A percentile compares a stretch with the other conserved stretches of the same genome.
phyloP scores from a whole-genome alignment of 2,797 vertebrate species.

The Eulemur coronatus region DNA sequence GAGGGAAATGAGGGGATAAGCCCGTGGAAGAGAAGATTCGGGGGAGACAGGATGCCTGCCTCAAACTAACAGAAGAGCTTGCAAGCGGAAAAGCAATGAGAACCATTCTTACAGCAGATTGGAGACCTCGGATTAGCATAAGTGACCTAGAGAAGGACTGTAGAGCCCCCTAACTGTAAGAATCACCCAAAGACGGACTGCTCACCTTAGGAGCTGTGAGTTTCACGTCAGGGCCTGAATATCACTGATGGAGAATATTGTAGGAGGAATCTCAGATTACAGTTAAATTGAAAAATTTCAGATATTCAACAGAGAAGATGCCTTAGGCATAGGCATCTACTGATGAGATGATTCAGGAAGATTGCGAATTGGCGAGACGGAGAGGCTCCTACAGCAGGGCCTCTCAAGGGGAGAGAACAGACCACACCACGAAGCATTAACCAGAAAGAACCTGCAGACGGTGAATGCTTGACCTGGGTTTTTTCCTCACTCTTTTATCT shows the following conservation, averaged over 20 bases:
- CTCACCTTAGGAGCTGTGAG: no score
- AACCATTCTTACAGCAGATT: neutral
- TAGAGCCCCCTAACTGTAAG: neutral
- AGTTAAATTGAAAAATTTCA: neutral
- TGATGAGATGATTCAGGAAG: neutral
- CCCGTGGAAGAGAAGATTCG: neutral
- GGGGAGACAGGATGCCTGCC: fast-evolving
- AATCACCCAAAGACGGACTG: no score
- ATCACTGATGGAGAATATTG: neutral
- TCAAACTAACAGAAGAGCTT: neutral
- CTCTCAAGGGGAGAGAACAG: neutral
- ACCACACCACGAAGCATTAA: neutral
- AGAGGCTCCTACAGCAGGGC: neutral
- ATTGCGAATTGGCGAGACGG: fast-evolving
- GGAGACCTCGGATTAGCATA: neutral
- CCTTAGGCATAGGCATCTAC: neutral
- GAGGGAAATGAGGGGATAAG: neutral
- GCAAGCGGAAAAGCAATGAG: neutral
- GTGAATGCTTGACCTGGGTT: neutral
- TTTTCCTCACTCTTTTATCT: neutral
- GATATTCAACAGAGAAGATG: neutral
- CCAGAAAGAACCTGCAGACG: neutral
- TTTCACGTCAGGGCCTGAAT: neutral
- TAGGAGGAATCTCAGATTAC: neutral
- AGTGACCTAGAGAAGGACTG: neutral